These are phyloP conservation scores for Drosophila pseudoananassae DNA, from an alignment of 1,140 invertebrate genomes.

Conservation along the genomic window DNA sequence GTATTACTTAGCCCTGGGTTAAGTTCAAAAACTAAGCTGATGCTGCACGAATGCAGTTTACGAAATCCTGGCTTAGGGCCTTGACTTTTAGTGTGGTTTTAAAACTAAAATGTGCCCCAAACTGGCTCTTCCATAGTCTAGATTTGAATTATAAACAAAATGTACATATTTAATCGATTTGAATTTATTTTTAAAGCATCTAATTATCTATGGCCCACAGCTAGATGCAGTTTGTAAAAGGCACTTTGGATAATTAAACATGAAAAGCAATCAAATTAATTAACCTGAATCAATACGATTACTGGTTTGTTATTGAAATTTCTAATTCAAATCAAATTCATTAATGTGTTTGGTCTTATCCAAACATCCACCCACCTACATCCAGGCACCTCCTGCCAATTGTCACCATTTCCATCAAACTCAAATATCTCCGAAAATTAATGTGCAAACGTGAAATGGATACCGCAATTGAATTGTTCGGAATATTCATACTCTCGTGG, in stretches of 20 bases:
- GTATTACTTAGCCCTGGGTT: slow-evolving; percentile 30
- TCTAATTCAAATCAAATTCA: slow-evolving; percentile 48
- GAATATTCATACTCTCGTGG: slow-evolving; percentile 8
- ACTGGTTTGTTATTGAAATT: slow-evolving; percentile 24
- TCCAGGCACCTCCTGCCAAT: slow-evolving; percentile 1
- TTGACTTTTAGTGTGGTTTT: slow-evolving; percentile 14
- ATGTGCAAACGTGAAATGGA: slow-evolving; percentile 20
- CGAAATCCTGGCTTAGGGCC: slow-evolving; percentile 8
- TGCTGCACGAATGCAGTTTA: slow-evolving; percentile 30
- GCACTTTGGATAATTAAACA: slow-evolving; percentile 55
- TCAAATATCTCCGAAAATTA: slow-evolving; percentile 3
- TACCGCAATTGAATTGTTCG: slow-evolving; percentile 23
- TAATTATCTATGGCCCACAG: neutral
- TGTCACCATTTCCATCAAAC: neutral
- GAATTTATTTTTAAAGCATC: neutral
- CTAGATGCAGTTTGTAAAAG: slow-evolving; percentile 5
- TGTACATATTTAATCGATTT: too few relatives aligned
- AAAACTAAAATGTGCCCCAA: neutral
- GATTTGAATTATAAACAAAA: neutral
- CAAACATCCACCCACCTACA: slow-evolving; percentile 9
- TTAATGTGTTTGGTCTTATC: slow-evolving; percentile 25
- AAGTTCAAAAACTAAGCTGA: slow-evolving; percentile 29
- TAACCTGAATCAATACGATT: slow-evolving; percentile 51
- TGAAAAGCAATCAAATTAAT: slow-evolving; percentile 57
- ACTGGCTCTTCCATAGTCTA: neutral